Base-by-base conservation (phyloP, 92 coral and sea anemone species). In the Porites rus region DNA sequence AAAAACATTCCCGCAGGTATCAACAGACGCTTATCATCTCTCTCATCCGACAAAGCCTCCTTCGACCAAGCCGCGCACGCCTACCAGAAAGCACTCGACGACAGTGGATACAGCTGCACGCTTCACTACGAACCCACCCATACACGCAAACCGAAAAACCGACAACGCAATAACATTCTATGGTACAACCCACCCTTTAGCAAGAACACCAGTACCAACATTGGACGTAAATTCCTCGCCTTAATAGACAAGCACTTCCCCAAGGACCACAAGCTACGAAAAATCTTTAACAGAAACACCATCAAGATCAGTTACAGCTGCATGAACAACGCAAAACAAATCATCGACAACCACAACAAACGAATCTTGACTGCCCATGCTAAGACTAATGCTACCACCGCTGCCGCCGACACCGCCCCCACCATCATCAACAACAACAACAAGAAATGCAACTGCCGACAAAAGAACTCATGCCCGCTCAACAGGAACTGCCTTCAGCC, bases 321-420 rank as follows among this genome's bases (percentile, higher is more conserved):
- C 24, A 24, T 24, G 24, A 24, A 24, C 24, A 24, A 24, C 24
- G 24, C 24, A 24, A 24, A 20, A 67, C 66, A 80, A 76, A 84
- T 76, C 18, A 86, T 86, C 62, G 77, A 72, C 53, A 76, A 86
- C 60, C 90, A 86, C 69, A 86, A 86, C 84, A 68, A 77, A 68
- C 78, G 72, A 87, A 79, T 87, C 83, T 74, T 87, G 24, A 24
- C 24, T 24, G 24, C 24, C 24, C 24, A 24, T 24, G 24, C 24
- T 24, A 24, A 24, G 24, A 24, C 24, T 24, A 24, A 24, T 24
- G 24, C 24, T 24, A 24, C 53, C 63, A 80, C 56, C 58, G 86
- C 69, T 71, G 72, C 68, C 79, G 69, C n/a, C 59, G 80, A 53
- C 69, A 1, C 24, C 74, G 20, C 22, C 62, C 61, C 9, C 71